Percentiles rank a stretch among this genome's conserved stretches.
Evolutionary conservation across 2,113 vertebrate species (phyloP).

Genomic region (Daboia siamensis): DNA sequence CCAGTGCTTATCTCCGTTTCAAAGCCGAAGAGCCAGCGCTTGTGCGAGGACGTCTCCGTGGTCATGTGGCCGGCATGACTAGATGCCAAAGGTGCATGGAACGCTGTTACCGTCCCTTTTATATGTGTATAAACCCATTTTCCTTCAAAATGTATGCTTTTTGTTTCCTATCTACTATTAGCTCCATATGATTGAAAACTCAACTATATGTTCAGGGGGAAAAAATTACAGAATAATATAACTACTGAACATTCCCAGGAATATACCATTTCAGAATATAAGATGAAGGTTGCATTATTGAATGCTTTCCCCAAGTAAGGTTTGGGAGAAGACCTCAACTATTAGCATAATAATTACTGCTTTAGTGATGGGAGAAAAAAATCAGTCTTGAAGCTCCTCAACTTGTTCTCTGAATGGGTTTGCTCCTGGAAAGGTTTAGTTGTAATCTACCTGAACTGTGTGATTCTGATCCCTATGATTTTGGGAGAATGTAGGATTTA

Average conservation of each 20-base stretch:
- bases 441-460: neutral
- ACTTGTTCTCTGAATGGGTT: neutral
- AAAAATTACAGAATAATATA: neutral
- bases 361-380: neutral
- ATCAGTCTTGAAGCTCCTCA: neutral
- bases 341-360: neutral
- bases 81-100: no score
- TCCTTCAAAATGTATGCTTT: neutral
- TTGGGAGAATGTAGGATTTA: neutral
- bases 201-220: neutral
- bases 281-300: neutral
- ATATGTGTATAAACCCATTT: neutral
- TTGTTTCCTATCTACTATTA: neutral
- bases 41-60: no score
- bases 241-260: neutral
- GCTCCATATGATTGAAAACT: neutral
- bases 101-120: no score
- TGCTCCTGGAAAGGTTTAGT: neutral
- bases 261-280: neutral
- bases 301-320: neutral
- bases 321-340: neutral
- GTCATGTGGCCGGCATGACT: no score
- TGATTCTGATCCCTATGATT: neutral
- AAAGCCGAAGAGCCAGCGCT: no score
- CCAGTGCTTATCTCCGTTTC: no score